phyloP scores from a whole-genome alignment of 23 tunicate species.

The Styela plicata region DNA sequence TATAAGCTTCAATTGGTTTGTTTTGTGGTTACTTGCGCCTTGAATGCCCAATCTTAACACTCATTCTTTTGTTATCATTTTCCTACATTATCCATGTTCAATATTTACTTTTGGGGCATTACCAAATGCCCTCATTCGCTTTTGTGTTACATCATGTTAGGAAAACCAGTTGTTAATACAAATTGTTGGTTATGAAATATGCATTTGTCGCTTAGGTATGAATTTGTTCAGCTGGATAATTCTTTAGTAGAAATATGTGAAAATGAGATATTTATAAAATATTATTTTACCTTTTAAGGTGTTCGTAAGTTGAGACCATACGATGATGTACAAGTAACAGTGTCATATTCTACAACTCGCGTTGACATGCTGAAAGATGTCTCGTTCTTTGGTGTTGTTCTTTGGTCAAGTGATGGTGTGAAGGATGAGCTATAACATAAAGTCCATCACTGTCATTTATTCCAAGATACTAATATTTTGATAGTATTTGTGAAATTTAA shows the following conservation, averaged over 20 bases:
- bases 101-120: not conserved
- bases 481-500: no score
- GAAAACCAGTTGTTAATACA: no score
- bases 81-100: not conserved
- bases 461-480: no score
- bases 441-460: no score
- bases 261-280: no score
- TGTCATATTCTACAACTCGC: slow-evolving; percentile 52
- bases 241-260: no score
- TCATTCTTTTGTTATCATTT: no score
- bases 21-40: not conserved
- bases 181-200: no score
- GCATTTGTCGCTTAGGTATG: no score
- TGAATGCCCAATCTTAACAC: not conserved
- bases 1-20: not conserved
- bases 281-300: slow-evolving; percentile 26
- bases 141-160: no score
- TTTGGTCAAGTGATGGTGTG: slow-evolving; percentile 31
- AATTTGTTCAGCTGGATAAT: no score
- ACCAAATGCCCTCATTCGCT: no score
- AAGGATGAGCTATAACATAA: not conserved
- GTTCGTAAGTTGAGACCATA: slow-evolving; percentile 44
- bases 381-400: slow-evolving; percentile 72
- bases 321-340: slow-evolving; percentile 46
- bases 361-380: slow-evolving; percentile 60